phyloP scores from a whole-genome alignment of 2,888 invertebrate species.

The Idaea aversata region DNA sequence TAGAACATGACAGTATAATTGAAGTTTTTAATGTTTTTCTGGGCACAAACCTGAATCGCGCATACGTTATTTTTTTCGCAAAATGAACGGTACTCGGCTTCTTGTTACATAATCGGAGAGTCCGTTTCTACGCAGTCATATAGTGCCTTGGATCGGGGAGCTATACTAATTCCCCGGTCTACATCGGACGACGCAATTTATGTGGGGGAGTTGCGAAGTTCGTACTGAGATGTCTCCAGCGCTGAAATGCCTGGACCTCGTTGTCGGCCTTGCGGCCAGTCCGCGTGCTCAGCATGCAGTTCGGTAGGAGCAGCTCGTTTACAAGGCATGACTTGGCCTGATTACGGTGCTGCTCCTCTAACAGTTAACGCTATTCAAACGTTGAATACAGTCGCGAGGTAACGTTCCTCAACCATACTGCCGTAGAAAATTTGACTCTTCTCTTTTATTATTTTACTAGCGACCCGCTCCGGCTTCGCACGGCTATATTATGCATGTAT shows the following conservation, averaged over 20 bases:
- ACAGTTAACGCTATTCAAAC: constrained; percentile 25
- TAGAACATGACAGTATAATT: not conserved
- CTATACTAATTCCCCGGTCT: constrained; percentile 40
- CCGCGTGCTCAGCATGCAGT: constrained; percentile 4
- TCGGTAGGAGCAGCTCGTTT: constrained; percentile 1
- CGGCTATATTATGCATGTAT: too few species aligned
- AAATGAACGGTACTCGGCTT: constrained; percentile 18
- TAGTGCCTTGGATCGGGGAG: constrained; percentile 46
- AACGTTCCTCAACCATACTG: constrained; percentile 44
- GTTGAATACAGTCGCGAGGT: constrained; percentile 29
- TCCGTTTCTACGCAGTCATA: constrained; percentile 62
- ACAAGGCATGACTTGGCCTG: constrained; percentile 12
- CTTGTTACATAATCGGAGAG: constrained; percentile 28
- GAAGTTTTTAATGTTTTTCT: not conserved
- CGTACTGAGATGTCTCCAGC: constrained; percentile 1
- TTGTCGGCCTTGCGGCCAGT: not conserved
- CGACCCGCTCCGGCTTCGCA: too few species aligned
- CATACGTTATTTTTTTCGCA: constrained; percentile 30
- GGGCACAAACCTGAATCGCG: constrained; percentile 35
- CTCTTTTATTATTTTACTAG: constrained; percentile 26
- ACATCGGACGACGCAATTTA: constrained; percentile 29
- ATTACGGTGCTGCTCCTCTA: constrained; percentile 14
- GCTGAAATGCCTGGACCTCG: not conserved
- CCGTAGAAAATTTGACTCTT: constrained; percentile 57
- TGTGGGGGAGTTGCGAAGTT: constrained; percentile 11